A percentile compares a stretch with the other conserved stretches of the same genome.
Evolutionary conservation across 2,888 invertebrate species (phyloP).

Genomic region (Eilema griseolum): DNA sequence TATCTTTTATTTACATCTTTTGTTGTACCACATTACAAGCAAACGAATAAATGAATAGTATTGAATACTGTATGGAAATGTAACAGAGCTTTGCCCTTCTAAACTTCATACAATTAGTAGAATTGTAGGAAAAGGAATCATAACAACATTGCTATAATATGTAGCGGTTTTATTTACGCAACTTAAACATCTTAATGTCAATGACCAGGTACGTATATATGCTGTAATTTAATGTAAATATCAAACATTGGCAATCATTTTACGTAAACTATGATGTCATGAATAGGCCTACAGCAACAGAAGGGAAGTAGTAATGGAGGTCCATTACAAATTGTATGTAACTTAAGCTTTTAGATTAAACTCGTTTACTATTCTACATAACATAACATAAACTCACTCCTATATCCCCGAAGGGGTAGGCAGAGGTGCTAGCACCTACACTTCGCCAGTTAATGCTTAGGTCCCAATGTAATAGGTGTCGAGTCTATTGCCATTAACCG

Average conservation of each 20-base stretch:
- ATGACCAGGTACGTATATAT: neutral
- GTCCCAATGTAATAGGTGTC: too few species aligned
- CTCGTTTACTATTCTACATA: neutral
- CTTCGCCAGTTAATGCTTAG: too few species aligned
- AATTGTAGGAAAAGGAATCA: neutral
- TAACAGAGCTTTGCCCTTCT: too few species aligned
- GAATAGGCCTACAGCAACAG: neutral
- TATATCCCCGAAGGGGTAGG: too few species aligned
- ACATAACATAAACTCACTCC: too few species aligned
- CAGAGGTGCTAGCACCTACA: too few species aligned
- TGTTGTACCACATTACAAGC: too few species aligned
- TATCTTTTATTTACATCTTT: too few species aligned
- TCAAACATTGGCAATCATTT: neutral
- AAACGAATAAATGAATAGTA: too few species aligned
- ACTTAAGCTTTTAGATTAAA: neutral
- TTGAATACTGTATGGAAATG: too few species aligned
- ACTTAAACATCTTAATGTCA: neutral
- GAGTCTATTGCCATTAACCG: too few species aligned
- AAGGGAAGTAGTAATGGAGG: neutral
- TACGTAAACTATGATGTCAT: constrained; percentile 4
- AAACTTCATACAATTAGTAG: too few species aligned
- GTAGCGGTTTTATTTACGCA: neutral
- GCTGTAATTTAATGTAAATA: constrained; percentile 1
- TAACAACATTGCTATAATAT: neutral
- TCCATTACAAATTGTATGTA: neutral